Conservation (phyloP, 2,888 invertebrate genomes). For the Abrostola triplasia region DNA sequence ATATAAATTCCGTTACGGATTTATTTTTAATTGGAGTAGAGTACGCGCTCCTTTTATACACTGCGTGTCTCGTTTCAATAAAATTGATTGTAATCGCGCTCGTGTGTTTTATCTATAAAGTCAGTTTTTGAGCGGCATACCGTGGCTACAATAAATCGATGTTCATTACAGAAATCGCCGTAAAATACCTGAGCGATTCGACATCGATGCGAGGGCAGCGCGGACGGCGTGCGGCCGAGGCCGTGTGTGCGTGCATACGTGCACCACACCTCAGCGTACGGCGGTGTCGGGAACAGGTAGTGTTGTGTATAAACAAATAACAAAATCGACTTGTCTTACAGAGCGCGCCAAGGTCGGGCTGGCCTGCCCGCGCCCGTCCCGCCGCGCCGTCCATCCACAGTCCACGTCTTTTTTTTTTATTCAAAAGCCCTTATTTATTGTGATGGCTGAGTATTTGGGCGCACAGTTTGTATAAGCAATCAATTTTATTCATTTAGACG, state of each 20-base stretch:
- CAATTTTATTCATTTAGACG: slow-evolving; percentile 88
- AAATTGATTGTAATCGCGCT: slow-evolving; percentile 77
- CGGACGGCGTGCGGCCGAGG: slow-evolving; percentile 56
- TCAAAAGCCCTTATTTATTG: slow-evolving; percentile 86
- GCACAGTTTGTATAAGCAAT: slow-evolving; percentile 88
- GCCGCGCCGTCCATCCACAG: slow-evolving; percentile 69
- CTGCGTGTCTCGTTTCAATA: slow-evolving; percentile 72
- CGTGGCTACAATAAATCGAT: slow-evolving; percentile 81
- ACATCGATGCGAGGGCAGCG: slow-evolving; percentile 70
- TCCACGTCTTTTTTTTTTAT: slow-evolving; percentile 77
- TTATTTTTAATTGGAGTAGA: slow-evolving; percentile 74
- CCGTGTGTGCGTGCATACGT: slow-evolving; percentile 55
- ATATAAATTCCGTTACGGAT: slow-evolving; percentile 73
- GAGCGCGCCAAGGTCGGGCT: slow-evolving; percentile 82
- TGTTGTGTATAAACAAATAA: slow-evolving; percentile 88
- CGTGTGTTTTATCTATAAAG: slow-evolving; percentile 78
- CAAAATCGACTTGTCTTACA: slow-evolving; percentile 87
- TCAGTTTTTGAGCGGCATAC: slow-evolving; percentile 78
- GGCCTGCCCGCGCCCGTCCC: slow-evolving; percentile 66
- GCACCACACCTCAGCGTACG: slow-evolving; percentile 58
- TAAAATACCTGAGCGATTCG: slow-evolving; percentile 83
- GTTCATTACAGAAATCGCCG: slow-evolving; percentile 86
- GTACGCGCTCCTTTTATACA: slow-evolving; percentile 65
- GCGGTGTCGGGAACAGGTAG: slow-evolving; percentile 79
- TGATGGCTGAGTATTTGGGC: slow-evolving; percentile 87